These are phyloP conservation scores for Diadophis punctatus DNA, from an alignment of 2,113 vertebrate species.

Conservation along the genomic window DNA sequence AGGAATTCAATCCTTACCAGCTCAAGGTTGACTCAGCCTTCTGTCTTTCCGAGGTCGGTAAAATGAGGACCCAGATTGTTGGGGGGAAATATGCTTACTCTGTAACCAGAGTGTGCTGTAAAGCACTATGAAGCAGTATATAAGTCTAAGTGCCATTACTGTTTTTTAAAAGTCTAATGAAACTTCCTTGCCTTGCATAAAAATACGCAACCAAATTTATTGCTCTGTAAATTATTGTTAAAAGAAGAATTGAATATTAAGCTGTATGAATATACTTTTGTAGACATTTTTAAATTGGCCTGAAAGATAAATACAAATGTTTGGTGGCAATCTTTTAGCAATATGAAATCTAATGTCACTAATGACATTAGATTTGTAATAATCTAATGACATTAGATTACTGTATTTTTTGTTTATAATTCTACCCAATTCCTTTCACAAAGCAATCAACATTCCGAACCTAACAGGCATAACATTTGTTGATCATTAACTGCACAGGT, in stretches of 20 bases:
- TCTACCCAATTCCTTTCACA: background rate
- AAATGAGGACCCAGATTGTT: no score
- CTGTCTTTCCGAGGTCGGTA: no score
- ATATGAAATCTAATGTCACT: slow-evolving; percentile 19
- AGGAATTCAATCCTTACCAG: no score
- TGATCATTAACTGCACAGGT: slow-evolving; percentile 62
- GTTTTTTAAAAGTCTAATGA: background rate
- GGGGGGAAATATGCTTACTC: no score
- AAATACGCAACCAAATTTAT: background rate
- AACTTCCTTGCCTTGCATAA: background rate
- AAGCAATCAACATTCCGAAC: slow-evolving; percentile 66
- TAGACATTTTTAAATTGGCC: background rate
- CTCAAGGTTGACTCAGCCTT: no score
- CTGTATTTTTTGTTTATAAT: slow-evolving; percentile 38
- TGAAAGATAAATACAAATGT: background rate
- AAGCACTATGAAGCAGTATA: no score
- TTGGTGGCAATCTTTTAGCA: background rate
- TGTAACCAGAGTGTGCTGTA: no score
- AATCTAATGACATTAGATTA: no score
- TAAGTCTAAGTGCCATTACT: no score
- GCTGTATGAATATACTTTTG: background rate
- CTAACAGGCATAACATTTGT: slow-evolving; percentile 55
- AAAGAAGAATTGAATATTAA: background rate
- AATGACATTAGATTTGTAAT: no score
- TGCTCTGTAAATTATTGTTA: background rate